Base-by-base conservation (phyloP, 2,888 invertebrate species). In the Gonocerus acuteangulatus region DNA sequence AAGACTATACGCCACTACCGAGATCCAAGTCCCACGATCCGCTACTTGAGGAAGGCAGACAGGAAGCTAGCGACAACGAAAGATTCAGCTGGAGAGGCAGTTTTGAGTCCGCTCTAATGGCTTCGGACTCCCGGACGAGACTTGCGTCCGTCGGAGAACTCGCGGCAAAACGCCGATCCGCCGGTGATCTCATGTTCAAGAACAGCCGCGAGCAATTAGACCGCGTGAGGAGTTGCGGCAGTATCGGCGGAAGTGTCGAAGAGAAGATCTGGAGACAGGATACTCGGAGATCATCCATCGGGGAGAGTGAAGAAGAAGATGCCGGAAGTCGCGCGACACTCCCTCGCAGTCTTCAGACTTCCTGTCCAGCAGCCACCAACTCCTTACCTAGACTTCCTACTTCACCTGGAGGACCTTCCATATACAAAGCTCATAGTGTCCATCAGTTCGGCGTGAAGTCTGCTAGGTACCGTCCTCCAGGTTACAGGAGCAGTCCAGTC, bases 21-120 rank as follows among this genome's bases (percentile, higher is more conserved):
- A 79, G 91, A 54, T 89, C 89, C 71, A 82, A 85, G 72, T 90
- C 89, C 54, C 90, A 90, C 73, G 91, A 91, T 73, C 79, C 90
- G 23, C 72, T 86, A 21, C 74, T 89, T 45, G 83, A 85, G 67
- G 81, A 82, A 70, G 77, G 79, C 13, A 74, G 74, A 48, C 71
- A 76, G 3, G 88, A 89, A 71, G 85, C 87, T 58, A 90, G 89
- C 78, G 90, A 90, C 72, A 86, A 89, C 77, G 92, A 92, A 73
- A 79, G 91, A 67, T 91, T 91, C 75, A 89, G 89, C 71, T 92
- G 92, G 92, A 82, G 91, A 65, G 92, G 92, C 68, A 91, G 91
- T 76, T 92, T 92, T 74, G 92, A 92, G 73, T 90, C 90, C n/a
- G 89, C 92, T 44, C 77, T 92, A 62, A 80, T 90, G 75, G 91